Base-by-base conservation (phyloP, 2,113 vertebrate genomes). In the Elephantulus edwardii region DNA sequence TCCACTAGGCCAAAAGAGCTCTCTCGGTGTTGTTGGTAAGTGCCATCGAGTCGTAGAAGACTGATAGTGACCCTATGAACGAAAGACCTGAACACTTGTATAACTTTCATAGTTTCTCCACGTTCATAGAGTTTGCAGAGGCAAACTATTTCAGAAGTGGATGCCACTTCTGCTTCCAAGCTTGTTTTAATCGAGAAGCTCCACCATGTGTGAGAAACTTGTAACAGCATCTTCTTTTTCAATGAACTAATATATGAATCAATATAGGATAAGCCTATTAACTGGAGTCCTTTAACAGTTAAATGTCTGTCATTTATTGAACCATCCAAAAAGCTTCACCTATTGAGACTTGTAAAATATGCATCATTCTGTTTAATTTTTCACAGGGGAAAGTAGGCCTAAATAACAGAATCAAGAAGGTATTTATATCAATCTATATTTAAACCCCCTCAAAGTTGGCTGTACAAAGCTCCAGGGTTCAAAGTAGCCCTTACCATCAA, bases 401-500 rank as follows among this genome's bases (percentile, higher is more conserved):
- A 81, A 44, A 30, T 40, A 48, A 74, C 6, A 60, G n/a, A 0
- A 58, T 38, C 35, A 77, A 12, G 71, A 87, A 89, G 33, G 19
- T 42, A 6, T 28, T 33, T 75, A 8, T 78, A 38, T 44, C 83
- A 91, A 80, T 75, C 44, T 71, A 40, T 7, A 24, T 66, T 64
- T 82, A 20, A 38, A 78, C 58, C 33, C 46, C 40, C 62, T 54
- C 44, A 16, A 64, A 92, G 42, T 42, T 88, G 60, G 30, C 2
- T 20, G 88, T 77, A 46, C 26, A 71, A 46, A 33, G 17, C n/a
- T 60, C 42, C 24, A 90, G 58, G 60, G 58, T 77, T 72, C 62
- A 85, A 88, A 86, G 33, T 10, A 71, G 19, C 58, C 8, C 89
- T 91, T 71, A 71, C 26, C 48, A 44, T 62, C n/a, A 60, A 93